Evolutionary conservation across 2,888 invertebrate genomes (phyloP).

Genomic region (Leucophenga maculata): DNA sequence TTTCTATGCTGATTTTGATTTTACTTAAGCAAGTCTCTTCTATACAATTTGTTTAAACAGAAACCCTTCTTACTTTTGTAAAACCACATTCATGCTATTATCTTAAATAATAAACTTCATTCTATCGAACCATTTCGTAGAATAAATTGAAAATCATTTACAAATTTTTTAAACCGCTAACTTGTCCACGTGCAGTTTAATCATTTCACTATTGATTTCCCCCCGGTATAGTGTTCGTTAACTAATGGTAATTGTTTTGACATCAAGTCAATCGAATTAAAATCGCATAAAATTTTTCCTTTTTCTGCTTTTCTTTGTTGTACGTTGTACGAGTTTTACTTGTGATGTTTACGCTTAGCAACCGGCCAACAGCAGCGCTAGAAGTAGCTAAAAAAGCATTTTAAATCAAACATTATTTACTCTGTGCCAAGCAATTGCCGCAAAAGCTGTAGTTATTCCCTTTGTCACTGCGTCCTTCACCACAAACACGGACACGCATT

Average conservation of each 20-base stretch:
- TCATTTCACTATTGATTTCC: constrained; percentile 8
- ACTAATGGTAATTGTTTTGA: constrained; percentile 25
- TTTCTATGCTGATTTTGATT: too few species aligned
- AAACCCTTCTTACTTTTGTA: too few species aligned
- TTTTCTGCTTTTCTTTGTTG: not conserved
- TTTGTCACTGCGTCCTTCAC: not conserved
- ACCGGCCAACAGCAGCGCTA: not conserved
- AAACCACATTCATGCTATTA: too few species aligned
- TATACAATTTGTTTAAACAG: too few species aligned
- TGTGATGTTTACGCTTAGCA: not conserved
- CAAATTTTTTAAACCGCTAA: too few species aligned
- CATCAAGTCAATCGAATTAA: constrained; percentile 42
- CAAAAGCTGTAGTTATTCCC: constrained; percentile 27
- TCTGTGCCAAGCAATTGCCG: constrained; percentile 30
- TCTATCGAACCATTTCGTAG: too few species aligned
- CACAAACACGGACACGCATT: constrained; percentile 12
- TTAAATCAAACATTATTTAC: not conserved
- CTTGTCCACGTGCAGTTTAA: too few species aligned
- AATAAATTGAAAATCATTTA: too few species aligned
- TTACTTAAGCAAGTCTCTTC: too few species aligned
- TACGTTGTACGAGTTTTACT: not conserved
- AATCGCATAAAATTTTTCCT: constrained; percentile 2
- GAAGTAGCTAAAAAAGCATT: not conserved
- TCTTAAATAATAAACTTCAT: too few species aligned
- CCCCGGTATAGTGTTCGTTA: not conserved